Conservation (phyloP, 2,113 vertebrate species). For the Heloderma charlesbogerti region DNA sequence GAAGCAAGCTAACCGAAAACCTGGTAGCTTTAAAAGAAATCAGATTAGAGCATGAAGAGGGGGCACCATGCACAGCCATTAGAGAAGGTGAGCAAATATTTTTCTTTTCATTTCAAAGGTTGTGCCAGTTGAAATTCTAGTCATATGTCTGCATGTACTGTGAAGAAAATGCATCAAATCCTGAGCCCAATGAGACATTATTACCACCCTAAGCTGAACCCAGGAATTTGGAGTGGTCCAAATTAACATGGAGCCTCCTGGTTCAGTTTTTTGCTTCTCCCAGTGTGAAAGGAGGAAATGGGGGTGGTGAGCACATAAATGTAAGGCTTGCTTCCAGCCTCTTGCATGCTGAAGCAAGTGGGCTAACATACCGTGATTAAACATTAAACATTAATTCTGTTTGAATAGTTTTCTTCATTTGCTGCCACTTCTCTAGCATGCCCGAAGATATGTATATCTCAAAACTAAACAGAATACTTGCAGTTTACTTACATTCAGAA, state of each 20-base stretch:
- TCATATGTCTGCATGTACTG: background rate
- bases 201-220: background rate
- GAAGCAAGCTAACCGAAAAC: slow-evolving; percentile 98
- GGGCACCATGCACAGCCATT: slow-evolving; percentile 97
- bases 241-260: background rate
- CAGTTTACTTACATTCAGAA: background rate
- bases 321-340: background rate
- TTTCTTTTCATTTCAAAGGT: background rate
- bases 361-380: background rate
- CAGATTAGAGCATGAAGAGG: slow-evolving; percentile 96
- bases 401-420: background rate
- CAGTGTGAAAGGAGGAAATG: background rate
- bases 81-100: slow-evolving; percentile 87
- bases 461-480: background rate
- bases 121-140: background rate
- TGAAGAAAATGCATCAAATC: background rate
- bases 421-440: background rate
- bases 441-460: background rate
- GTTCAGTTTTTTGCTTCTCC: background rate
- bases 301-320: background rate
- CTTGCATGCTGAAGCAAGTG: background rate
- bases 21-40: slow-evolving; percentile 99
- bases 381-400: background rate
- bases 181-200: background rate
- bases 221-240: background rate